Conservation (phyloP, 2,888 invertebrate species). For the Nysson spinosus region DNA sequence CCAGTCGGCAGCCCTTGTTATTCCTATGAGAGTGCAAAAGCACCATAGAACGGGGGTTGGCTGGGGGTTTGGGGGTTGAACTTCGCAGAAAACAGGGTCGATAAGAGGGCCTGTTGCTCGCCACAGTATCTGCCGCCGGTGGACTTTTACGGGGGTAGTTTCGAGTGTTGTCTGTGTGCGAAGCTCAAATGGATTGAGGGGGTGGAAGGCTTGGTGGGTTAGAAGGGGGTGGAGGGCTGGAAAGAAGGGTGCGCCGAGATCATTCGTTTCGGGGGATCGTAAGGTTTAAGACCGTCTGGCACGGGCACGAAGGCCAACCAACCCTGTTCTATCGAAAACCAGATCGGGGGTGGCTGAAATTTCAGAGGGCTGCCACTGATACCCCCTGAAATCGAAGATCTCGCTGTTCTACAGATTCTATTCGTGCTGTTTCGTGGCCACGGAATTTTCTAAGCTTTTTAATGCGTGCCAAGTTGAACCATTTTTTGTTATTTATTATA, state of each 20-base stretch:
- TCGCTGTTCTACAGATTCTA: too few relatives aligned
- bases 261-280: slow-evolving; percentile 39
- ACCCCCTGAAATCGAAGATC: slow-evolving; percentile 39
- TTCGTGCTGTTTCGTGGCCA: too few relatives aligned
- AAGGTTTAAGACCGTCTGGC: slow-evolving; percentile 57
- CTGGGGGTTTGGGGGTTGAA: slow-evolving; percentile 17
- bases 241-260: slow-evolving; percentile 14
- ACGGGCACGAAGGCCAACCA: slow-evolving; percentile 22
- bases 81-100: slow-evolving; percentile 65
- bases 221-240: slow-evolving; percentile 1
- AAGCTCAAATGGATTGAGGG: slow-evolving; percentile 16
- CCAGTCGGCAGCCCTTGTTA: not conserved
- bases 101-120: slow-evolving; percentile 71
- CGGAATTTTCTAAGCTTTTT: too few relatives aligned
- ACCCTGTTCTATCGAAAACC: too few relatives aligned
- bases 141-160: slow-evolving; percentile 20
- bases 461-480: too few relatives aligned
- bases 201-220: slow-evolving; percentile 4
- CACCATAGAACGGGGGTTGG: not conserved
- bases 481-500: too few relatives aligned
- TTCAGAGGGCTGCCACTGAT: slow-evolving; percentile 14
- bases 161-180: slow-evolving; percentile 10
- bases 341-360: slow-evolving; percentile 9
- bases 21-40: not conserved
- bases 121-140: slow-evolving; percentile 41